Percentiles rank a stretch among this genome's conserved stretches.
phyloP scores from a whole-genome alignment of 2,888 invertebrate species.

The Drosophila mercatorum region DNA sequence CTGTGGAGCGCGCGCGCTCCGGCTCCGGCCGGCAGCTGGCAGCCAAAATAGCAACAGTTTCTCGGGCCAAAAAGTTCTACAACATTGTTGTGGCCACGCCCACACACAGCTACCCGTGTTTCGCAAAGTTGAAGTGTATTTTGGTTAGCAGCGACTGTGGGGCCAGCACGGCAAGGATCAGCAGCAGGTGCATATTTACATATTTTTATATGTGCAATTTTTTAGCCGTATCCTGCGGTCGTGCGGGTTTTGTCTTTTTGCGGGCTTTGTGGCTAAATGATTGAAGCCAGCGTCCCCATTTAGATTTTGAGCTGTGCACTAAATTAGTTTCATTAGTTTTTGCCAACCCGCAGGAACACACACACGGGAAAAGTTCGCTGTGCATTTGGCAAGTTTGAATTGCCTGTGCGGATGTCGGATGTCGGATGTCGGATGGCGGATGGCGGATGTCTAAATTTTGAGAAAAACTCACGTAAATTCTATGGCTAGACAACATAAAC shows the following conservation, averaged over 20 bases:
- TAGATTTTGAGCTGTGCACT: constrained; percentile 70
- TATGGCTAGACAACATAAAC: constrained; percentile 77
- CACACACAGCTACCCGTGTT: constrained; percentile 23
- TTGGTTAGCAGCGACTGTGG: constrained; percentile 32
- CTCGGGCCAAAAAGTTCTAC: constrained; percentile 62
- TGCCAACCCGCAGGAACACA: neutral
- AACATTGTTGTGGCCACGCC: constrained; percentile 61
- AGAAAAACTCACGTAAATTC: constrained; percentile 70
- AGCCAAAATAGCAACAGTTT: constrained; percentile 75
- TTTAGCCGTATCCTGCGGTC: constrained; percentile 48
- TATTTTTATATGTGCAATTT: constrained; percentile 58
- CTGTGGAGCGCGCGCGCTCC: constrained; percentile 46
- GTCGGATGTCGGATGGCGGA: neutral
- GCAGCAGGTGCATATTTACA: constrained; percentile 77
- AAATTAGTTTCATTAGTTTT: constrained; percentile 77
- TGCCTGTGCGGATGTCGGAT: constrained; percentile 40
- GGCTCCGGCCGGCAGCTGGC: constrained; percentile 36
- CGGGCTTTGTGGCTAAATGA: constrained; percentile 68
- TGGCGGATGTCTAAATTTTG: constrained; percentile 41
- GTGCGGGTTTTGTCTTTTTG: constrained; percentile 28
- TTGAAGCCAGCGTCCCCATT: constrained; percentile 56
- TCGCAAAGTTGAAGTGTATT: constrained; percentile 69
- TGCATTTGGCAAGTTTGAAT: constrained; percentile 55
- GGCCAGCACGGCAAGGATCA: constrained; percentile 35
- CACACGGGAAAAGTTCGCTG: constrained; percentile 38